Conservation (phyloP, 2,888 invertebrate species). For the Sphecodes monilicornis region DNA sequence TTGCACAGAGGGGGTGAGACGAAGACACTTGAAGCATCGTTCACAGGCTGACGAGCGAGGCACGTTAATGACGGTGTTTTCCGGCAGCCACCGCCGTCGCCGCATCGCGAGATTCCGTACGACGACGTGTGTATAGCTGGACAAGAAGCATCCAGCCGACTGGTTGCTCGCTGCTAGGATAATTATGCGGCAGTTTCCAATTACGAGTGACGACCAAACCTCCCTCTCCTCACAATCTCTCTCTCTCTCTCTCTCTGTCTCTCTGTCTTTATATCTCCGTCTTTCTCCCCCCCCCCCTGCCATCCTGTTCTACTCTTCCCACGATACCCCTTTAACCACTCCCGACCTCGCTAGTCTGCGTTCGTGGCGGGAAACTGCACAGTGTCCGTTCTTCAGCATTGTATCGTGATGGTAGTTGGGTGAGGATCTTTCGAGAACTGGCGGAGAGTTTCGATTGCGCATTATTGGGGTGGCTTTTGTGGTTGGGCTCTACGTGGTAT, state of each 20-base stretch:
- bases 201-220: constrained; percentile 74
- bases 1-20: constrained; percentile 49
- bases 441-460: not conserved
- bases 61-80: constrained; percentile 71
- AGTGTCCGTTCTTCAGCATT: constrained; percentile 24
- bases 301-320: not conserved
- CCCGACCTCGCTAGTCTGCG: constrained; percentile 18
- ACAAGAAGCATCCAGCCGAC: constrained; percentile 62
- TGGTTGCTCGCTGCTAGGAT: constrained; percentile 62
- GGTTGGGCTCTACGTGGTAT: not conserved
- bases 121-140: constrained; percentile 58
- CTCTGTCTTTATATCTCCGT: not conserved
- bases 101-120: constrained; percentile 54
- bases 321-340: not conserved
- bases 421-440: not conserved
- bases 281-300: not conserved
- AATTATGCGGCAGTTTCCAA: constrained; percentile 80
- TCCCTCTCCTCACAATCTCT: constrained; percentile 1
- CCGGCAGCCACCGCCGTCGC: constrained; percentile 31
- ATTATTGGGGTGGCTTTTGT: not conserved
- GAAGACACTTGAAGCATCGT: constrained; percentile 69
- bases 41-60: constrained; percentile 64
- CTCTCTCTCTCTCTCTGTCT: not conserved
- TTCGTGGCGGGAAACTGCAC: constrained; percentile 48
- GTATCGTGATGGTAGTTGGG: not conserved